A percentile compares a stretch with the other conserved stretches of the same genome.
These are phyloP conservation scores for Chlorodrepanis virens DNA, from an alignment of 2,113 vertebrate genomes.

Conservation along the genomic window DNA sequence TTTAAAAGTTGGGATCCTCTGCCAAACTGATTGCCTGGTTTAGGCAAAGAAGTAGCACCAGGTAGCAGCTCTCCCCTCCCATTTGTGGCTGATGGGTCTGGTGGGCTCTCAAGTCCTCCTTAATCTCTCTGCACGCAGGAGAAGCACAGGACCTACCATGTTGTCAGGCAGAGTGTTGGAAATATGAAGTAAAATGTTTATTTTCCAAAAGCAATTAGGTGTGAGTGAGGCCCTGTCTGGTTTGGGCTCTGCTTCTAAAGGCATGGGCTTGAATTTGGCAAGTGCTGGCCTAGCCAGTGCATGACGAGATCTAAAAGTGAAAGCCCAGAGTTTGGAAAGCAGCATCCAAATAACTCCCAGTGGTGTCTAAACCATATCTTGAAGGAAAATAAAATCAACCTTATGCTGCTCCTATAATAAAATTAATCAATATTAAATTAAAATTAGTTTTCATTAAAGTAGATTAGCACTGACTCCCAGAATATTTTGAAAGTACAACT, in stretches of 20 bases:
- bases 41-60: background rate
- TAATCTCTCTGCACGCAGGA: background rate
- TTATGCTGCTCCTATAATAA: background rate
- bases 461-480: background rate
- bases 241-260: slow-evolving; percentile 12
- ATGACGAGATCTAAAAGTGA: background rate
- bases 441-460: background rate
- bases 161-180: background rate
- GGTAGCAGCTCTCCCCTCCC: background rate
- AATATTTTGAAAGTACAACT: background rate
- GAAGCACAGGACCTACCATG: background rate
- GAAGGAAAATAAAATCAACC: background rate
- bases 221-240: background rate
- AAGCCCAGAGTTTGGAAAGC: background rate
- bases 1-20: background rate
- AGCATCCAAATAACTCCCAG: background rate
- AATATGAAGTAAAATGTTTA: slow-evolving; percentile 50
- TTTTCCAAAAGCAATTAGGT: slow-evolving; percentile 42
- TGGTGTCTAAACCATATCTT: background rate
- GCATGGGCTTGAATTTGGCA: background rate
- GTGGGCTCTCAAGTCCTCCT: background rate
- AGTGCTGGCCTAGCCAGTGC: background rate
- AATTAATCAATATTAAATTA: background rate
- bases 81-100: background rate
- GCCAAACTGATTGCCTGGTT: background rate